Evolutionary conservation across 2,888 invertebrate species (phyloP), one percentile per base, ranked within the genome.

Genomic region (Aelia acuminata): DNA sequence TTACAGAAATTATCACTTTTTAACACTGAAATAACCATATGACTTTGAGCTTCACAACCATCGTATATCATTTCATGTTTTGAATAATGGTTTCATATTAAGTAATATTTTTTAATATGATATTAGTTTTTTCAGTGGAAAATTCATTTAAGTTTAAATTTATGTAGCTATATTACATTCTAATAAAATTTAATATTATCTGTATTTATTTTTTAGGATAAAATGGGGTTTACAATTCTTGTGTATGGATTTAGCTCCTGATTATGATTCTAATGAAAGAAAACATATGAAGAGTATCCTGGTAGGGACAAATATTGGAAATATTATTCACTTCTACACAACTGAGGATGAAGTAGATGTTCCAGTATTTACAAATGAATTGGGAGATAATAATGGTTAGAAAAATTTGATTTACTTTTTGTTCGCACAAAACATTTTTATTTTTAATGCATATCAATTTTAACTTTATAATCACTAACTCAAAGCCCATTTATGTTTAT

Each of bases 261-360:
- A 47, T 15, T 63, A 86, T 87, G 53, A 70, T 10, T 43, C 1
- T 43, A n/a, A 43, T 43, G 80, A 80, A n/a, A 80, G 3, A 43
- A 47, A 88, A 85, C 20, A 35, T 57, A 26, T 70, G 85, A 26
- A 49, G 50, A 89, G 88, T 31, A 35, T 89, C 11, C 87, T 89
- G 47, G 88, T 90, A n/a, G 91, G 90, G 39, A 90, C 91, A 26
- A 90, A 90, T 85, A 89, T 90, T 13, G 91, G 91, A 15, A 89
- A 89, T 84, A 90, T 91, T 26, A 85, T 90, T 1, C 91, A 91
- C 87, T 88, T 89, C 84, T 86, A 90, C 26, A 90, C 89, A 70
- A 88, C 88, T 39, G 90, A 90, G n/a, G 84, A 86, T 47, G 89
- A 89, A 85, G 84, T 89, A 26, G 50, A 86, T 26, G 85, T 88